These are phyloP conservation scores for Calliphora vicina DNA, from an alignment of 1,140 invertebrate genomes.

Conservation along the genomic window DNA sequence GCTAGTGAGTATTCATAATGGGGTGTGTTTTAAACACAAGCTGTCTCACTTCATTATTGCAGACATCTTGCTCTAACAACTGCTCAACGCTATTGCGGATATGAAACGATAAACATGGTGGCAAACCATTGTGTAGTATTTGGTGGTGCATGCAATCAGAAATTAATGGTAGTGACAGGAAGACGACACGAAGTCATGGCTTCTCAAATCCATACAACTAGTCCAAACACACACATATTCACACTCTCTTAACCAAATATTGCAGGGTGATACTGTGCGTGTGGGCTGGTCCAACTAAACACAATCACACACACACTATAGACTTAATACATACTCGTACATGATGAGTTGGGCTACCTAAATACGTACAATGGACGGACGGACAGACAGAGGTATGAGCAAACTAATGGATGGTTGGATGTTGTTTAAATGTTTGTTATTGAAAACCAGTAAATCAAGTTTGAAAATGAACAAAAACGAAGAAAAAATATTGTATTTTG, in stretches of 20 bases:
- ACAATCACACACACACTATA: background rate
- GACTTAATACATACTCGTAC: too few relatives aligned
- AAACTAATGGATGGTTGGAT: background rate
- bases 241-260: background rate
- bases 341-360: background rate
- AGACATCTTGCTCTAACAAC: background rate
- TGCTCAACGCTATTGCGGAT: background rate
- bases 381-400: background rate
- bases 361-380: background rate
- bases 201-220: background rate
- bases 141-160: background rate
- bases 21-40: background rate
- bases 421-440: background rate
- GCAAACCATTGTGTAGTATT: background rate
- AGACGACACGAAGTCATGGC: slow-evolving; percentile 12
- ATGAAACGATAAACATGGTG: background rate
- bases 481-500: too few relatives aligned
- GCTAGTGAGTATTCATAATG: background rate
- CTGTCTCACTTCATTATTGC: background rate
- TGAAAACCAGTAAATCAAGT: slow-evolving; percentile 37
- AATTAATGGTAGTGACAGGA: slow-evolving; percentile 13
- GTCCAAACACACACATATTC: background rate
- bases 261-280: background rate
- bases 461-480: background rate
- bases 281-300: background rate